Conservation (phyloP, 1,140 invertebrate genomes). For the Caenorhabditis latens region DNA sequence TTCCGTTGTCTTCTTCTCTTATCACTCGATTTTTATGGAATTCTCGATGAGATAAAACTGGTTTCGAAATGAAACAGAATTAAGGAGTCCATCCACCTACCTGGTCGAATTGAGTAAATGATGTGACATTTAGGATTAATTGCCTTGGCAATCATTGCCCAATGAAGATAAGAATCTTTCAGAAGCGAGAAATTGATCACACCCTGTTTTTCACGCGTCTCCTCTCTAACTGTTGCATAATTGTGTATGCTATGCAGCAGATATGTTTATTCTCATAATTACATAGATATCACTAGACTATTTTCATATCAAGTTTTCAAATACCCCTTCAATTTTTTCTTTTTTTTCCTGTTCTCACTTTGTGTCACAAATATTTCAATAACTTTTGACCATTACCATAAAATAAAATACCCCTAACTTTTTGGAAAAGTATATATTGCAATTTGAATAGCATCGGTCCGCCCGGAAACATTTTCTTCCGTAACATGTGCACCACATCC, state of each 20-base stretch:
- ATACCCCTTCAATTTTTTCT: too few species aligned
- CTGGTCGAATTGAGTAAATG: conserved; percentile 23
- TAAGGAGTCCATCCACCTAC: conserved; percentile 17
- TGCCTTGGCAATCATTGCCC: neutral
- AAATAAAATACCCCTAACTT: too few species aligned
- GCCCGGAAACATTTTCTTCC: neutral
- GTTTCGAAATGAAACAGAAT: neutral
- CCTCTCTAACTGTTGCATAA: too few species aligned
- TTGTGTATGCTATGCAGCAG: too few species aligned
- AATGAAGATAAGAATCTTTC: neutral
- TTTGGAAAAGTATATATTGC: too few species aligned
- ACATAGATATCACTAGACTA: too few species aligned
- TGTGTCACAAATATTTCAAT: too few species aligned
- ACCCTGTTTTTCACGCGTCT: neutral
- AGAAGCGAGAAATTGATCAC: neutral
- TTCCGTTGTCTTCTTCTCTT: conserved; percentile 2
- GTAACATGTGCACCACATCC: conserved; percentile 41
- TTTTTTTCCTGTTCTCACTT: too few species aligned
- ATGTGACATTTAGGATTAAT: conserved; percentile 48
- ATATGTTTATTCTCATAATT: too few species aligned
- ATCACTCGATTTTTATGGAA: conserved; percentile 34
- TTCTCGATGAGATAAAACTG: neutral
- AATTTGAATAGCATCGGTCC: too few species aligned
- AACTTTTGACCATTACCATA: too few species aligned
- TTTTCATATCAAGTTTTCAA: too few species aligned